These are phyloP conservation scores for Parazoanthus darwini DNA, from an alignment of 92 coral and sea anemone genomes.

Conservation along the genomic window DNA sequence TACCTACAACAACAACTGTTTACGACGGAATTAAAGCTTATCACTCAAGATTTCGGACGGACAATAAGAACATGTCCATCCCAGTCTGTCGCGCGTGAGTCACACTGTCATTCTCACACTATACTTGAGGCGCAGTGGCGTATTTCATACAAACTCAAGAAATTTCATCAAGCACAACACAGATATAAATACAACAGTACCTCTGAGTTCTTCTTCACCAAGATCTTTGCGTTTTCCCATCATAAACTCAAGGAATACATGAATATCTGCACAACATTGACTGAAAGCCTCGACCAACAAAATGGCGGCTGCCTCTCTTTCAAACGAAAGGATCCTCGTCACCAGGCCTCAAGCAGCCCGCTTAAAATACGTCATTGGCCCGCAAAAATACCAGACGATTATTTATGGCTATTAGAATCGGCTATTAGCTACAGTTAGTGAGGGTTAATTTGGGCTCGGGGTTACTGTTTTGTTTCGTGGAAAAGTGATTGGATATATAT, in stretches of 20 bases:
- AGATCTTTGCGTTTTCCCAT: conserved; percentile 45
- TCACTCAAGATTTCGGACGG: neutral
- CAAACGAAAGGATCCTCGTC: conserved; percentile 6
- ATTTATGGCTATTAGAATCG: too few relatives aligned
- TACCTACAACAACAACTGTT: neutral
- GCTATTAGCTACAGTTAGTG: too few relatives aligned
- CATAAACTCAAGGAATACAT: neutral
- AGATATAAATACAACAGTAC: neutral
- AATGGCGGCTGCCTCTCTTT: conserved; percentile 57
- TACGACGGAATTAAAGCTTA: neutral
- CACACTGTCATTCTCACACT: neutral
- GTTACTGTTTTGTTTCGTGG: too few relatives aligned
- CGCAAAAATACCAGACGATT: too few relatives aligned
- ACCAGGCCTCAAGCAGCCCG: neutral
- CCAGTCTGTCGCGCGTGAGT: neutral
- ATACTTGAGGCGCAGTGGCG: neutral
- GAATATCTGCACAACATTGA: too few relatives aligned
- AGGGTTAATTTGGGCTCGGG: too few relatives aligned
- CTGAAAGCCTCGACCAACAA: conserved; percentile 7
- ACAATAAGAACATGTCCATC: too few relatives aligned
- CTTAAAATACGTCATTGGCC: too few relatives aligned
- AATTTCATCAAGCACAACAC: neutral
- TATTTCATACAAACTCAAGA: neutral
- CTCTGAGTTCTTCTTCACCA: conserved; percentile 36
- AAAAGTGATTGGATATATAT: too few relatives aligned